Evolutionary conservation across 2,113 vertebrate species (phyloP).

Genomic region (Psilopsiagon aurifrons): DNA sequence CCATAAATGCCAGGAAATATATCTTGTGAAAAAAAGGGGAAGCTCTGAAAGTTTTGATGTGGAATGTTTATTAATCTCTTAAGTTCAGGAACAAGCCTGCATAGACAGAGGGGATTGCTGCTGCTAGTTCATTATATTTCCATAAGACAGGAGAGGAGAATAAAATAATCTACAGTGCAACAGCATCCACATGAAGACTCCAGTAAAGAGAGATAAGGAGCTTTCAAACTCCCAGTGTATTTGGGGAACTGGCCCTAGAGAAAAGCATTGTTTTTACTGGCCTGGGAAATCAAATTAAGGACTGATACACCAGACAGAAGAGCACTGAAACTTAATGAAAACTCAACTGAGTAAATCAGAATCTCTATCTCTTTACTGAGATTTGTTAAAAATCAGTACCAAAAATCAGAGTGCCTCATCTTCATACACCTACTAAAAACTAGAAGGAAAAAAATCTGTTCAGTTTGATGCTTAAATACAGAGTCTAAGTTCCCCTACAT

Average conservation of each 20-base stretch:
- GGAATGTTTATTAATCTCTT: neutral
- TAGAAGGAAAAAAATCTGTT: neutral
- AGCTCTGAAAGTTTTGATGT: neutral
- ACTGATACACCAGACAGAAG: neutral
- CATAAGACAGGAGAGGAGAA: neutral
- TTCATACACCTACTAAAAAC: neutral
- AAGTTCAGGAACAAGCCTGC: neutral
- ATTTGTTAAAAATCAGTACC: neutral
- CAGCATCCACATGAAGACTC: neutral
- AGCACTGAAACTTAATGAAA: neutral
- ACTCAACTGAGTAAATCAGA: neutral
- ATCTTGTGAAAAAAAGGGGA: neutral
- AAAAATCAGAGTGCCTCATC: neutral
- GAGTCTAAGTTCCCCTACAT: neutral
- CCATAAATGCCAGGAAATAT: neutral
- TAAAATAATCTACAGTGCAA: neutral
- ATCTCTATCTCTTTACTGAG: accelerated
- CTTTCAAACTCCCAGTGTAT: neutral
- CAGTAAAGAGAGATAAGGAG: neutral
- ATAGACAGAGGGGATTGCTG: neutral
- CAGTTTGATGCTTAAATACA: neutral
- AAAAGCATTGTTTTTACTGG: neutral
- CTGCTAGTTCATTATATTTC: neutral
- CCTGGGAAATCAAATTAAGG: neutral
- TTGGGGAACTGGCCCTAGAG: neutral